Evolutionary conservation across 2,888 invertebrate genomes (phyloP).

Genomic region (Scaptomyza parva): DNA sequence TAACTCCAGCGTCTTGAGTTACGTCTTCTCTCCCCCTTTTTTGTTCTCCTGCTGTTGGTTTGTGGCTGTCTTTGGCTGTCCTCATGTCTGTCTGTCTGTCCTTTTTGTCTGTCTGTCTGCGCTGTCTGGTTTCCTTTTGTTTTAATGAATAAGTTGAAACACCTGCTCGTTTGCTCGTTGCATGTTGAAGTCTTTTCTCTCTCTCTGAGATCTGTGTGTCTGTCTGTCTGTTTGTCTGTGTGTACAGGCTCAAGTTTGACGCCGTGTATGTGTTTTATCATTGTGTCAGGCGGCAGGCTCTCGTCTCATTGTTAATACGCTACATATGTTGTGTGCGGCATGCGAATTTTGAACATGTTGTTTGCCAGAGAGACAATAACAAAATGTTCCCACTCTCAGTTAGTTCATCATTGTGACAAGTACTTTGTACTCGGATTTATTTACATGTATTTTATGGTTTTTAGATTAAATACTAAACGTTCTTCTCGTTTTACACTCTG

Average conservation of each 20-base stretch:
- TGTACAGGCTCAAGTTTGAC: slow-evolving; percentile 59
- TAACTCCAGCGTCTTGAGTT: slow-evolving; percentile 24
- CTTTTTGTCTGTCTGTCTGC: slow-evolving; percentile 23
- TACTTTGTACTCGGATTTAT: no score
- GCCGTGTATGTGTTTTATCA: slow-evolving; percentile 69
- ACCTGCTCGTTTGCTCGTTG: slow-evolving; percentile 66
- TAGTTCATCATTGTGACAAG: no score
- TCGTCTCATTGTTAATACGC: slow-evolving; percentile 56
- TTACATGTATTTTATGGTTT: no score
- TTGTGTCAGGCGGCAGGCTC: slow-evolving; percentile 23
- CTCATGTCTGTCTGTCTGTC: slow-evolving; percentile 33
- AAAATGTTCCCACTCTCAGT: slow-evolving; percentile 9
- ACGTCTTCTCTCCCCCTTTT: not conserved
- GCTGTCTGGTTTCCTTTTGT: slow-evolving; percentile 67
- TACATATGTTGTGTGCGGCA: slow-evolving; percentile 29
- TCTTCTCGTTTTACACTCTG: no score
- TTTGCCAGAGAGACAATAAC: slow-evolving; percentile 21
- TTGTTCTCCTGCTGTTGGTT: not conserved
- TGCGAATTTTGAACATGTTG: slow-evolving; percentile 36
- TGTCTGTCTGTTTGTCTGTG: not conserved
- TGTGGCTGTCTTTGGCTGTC: slow-evolving; percentile 7
- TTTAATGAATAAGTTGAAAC: slow-evolving; percentile 78
- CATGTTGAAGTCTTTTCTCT: slow-evolving; percentile 47
- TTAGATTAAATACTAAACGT: no score
- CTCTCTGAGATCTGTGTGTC: slow-evolving; percentile 3